Percentiles rank a stretch among this genome's conserved stretches.
phyloP scores from a whole-genome alignment of 1,140 invertebrate genomes.

The Aradophagus sp. region DNA sequence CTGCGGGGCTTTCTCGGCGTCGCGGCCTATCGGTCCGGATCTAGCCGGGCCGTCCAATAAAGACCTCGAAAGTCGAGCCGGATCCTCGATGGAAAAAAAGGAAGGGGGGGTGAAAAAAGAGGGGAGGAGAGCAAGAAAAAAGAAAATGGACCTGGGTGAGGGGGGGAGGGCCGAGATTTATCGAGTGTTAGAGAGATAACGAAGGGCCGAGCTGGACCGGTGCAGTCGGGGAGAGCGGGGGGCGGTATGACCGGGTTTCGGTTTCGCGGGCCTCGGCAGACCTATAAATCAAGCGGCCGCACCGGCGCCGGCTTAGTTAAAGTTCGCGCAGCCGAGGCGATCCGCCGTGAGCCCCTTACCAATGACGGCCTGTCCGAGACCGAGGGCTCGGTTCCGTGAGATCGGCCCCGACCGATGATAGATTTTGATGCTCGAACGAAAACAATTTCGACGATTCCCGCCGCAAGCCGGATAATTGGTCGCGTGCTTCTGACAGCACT shows the following conservation, averaged over 20 bases:
- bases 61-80: conserved; percentile 45
- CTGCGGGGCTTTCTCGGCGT: conserved; percentile 16
- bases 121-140: neutral
- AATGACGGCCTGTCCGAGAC: conserved; percentile 33
- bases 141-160: too few species aligned
- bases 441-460: conserved; percentile 18
- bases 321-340: conserved; percentile 59
- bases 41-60: conserved; percentile 45
- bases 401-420: conserved; percentile 14
- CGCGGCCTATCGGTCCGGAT: conserved; percentile 41
- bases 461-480: too few species aligned
- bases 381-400: conserved; percentile 12
- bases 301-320: conserved; percentile 62
- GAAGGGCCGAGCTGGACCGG: conserved; percentile 35
- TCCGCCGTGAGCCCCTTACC: conserved; percentile 46
- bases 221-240: conserved; percentile 19
- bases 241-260: conserved; percentile 46
- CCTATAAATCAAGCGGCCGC: conserved; percentile 66
- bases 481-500: too few species aligned
- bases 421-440: conserved; percentile 15
- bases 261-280: conserved; percentile 57
- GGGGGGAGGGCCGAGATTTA: conserved; percentile 47
- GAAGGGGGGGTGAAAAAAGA: conserved; percentile 1
- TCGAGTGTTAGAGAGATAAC: conserved; percentile 55
- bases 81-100: conserved; percentile 22